A percentile compares a stretch with the other conserved stretches of the same genome.
These are phyloP conservation scores for Trissolcus japonicus DNA, from an alignment of 2,888 invertebrate species.

Conservation along the genomic window DNA sequence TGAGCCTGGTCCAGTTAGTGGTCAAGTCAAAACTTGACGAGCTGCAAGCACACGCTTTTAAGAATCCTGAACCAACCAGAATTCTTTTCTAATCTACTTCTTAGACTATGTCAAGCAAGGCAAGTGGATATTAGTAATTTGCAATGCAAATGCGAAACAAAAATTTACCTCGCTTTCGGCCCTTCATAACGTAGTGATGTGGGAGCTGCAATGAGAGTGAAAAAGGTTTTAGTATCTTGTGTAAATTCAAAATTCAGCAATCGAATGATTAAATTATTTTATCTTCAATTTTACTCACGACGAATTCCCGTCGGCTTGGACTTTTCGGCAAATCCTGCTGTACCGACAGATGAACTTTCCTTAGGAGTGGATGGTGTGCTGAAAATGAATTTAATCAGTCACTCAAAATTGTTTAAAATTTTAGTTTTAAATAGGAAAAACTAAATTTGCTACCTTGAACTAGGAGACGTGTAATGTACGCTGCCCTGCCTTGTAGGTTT, in stretches of 20 bases:
- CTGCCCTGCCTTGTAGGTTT: slow-evolving; percentile 48
- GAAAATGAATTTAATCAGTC: background rate
- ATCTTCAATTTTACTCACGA: slow-evolving; percentile 43
- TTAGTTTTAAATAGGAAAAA: background rate
- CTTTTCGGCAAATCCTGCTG: slow-evolving; percentile 37
- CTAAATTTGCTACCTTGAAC: slow-evolving; percentile 24
- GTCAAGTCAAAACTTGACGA: slow-evolving; percentile 69
- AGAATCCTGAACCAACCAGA: background rate
- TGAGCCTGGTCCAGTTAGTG: slow-evolving; percentile 69
- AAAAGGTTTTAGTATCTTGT: slow-evolving; percentile 16
- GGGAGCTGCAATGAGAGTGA: slow-evolving; percentile 56
- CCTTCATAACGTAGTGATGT: slow-evolving; percentile 59
- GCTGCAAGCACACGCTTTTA: slow-evolving; percentile 65
- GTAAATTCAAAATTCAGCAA: background rate
- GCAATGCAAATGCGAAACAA: background rate
- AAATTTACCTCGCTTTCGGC: slow-evolving; percentile 64
- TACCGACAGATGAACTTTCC: slow-evolving; percentile 24
- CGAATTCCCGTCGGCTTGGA: slow-evolving; percentile 49
- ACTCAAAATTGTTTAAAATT: background rate
- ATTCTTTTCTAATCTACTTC: no score
- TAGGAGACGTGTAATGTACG: slow-evolving; percentile 26
- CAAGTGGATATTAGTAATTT: background rate
- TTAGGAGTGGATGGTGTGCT: slow-evolving; percentile 41
- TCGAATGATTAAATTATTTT: background rate
- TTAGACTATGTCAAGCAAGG: background rate